Percentiles rank a stretch among this genome's conserved stretches.
Evolutionary conservation across 2,113 vertebrate species (phyloP).

Genomic region (Malurus elegans): DNA sequence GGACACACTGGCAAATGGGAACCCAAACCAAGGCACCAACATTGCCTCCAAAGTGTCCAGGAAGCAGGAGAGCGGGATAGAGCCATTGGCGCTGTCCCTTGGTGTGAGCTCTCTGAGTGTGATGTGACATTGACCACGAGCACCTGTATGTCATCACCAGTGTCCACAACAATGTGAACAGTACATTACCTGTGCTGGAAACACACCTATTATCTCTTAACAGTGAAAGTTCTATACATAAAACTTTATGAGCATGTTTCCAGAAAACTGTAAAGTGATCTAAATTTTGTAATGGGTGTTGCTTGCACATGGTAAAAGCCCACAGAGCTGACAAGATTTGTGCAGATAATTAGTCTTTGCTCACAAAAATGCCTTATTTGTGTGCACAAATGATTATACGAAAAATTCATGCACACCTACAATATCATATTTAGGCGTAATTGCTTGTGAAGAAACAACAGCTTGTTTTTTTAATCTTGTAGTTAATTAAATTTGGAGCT

Average conservation of each 20-base stretch:
- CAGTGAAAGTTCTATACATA: not conserved
- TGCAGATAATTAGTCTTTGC: slow-evolving; percentile 15
- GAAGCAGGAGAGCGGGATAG: not conserved
- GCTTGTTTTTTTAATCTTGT: slow-evolving; percentile 8
- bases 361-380: slow-evolving; percentile 32
- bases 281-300: not conserved
- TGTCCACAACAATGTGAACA: not conserved
- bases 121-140: not conserved
- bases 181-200: not conserved
- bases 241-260: not conserved
- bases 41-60: not conserved
- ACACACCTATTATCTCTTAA: not conserved
- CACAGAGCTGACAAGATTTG: not conserved
- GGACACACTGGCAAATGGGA: not conserved
- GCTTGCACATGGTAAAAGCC: not conserved
- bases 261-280: not conserved
- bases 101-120: not conserved
- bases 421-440: slow-evolving; percentile 31
- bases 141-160: accelerated
- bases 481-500: slow-evolving; percentile 35
- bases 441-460: slow-evolving; percentile 11
- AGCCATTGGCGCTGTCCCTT: not conserved
- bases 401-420: slow-evolving; percentile 38
- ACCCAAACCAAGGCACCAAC: not conserved
- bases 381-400: slow-evolving; percentile 29